Percentiles rank a stretch among this genome's conserved stretches.
These are phyloP conservation scores for Parthenolecanium corni DNA, from an alignment of 2,888 invertebrate genomes.

Conservation along the genomic window DNA sequence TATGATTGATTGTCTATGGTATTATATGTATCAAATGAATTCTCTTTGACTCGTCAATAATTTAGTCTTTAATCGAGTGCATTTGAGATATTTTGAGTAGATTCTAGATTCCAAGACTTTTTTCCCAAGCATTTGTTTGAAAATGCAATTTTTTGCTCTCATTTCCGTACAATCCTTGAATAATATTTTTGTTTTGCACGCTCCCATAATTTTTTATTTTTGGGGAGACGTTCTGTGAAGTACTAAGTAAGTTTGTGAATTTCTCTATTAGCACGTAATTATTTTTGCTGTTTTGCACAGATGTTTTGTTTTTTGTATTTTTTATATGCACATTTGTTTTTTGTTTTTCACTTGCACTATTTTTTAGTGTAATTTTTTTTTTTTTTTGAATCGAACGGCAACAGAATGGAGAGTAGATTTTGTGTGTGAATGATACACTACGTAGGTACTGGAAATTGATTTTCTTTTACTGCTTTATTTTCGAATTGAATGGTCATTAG, in stretches of 20 bases:
- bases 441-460: too few relatives aligned
- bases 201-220: not conserved
- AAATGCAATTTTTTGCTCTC: not conserved
- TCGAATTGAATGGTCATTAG: too few relatives aligned
- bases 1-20: too few relatives aligned
- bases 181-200: not conserved
- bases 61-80: too few relatives aligned
- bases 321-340: conserved; percentile 26
- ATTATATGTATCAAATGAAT: too few relatives aligned
- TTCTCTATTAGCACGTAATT: not conserved
- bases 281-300: conserved; percentile 29
- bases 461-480: too few relatives aligned
- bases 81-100: too few relatives aligned
- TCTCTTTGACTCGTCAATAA: too few relatives aligned
- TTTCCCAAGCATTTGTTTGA: not conserved
- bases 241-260: not conserved
- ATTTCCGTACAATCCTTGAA: not conserved
- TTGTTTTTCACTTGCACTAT: not conserved
- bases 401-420: not conserved
- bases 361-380: not conserved
- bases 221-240: not conserved
- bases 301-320: conserved; percentile 23
- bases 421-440: too few relatives aligned
- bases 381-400: not conserved
- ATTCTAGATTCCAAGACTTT: too few relatives aligned